Evolutionary conservation across 2,113 vertebrate genomes (phyloP), one percentile per base, ranked within the genome.

Genomic region (Rhombomys opimus): DNA sequence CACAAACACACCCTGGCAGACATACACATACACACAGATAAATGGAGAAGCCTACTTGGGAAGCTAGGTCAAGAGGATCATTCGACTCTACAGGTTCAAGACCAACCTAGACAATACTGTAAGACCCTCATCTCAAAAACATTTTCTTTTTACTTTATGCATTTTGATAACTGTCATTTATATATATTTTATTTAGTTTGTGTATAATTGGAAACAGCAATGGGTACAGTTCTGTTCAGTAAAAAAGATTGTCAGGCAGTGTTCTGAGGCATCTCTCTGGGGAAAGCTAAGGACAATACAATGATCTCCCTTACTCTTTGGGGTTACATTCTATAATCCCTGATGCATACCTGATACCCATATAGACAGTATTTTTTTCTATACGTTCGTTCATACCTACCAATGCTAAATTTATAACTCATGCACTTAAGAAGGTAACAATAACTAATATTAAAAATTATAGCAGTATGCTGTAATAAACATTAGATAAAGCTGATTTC

Each of bases 141-240:
- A 23, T 32, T 38, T 84, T 23, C 38, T 65, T 15, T 38, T 50
- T 12, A 50, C 11, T 77, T 94, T 87, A 68, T 67, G 25, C 52
- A 92, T 20, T 63, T 94, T 81, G 78, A 89, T 54, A 91, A 75
- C 38, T 52, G 22, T 91, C 90, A 41, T 81, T 90, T 76, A 65
- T 52, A 20, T 27, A 68, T 91, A 20, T 84, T 72, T 35, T n/a
- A 46, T 46, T 46, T 46, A 73, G 30, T 30, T 76, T 86, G 17
- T 65, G 46, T 94, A 82, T 32, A 87, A 88, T 90, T 38, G 94
- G 32, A 77, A 91, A 32, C 59, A 38, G 73, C 78, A 89, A 20
- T 67, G 38, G 32, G 5, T 57, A 81, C 13, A n/a, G 32, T 81
- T n/a, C 4, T 59, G 18, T n/a, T 81, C 80, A 93, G 61, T 73